Percentiles rank a stretch among this genome's conserved stretches.
Evolutionary conservation across 2,797 vertebrate species (phyloP).

Genomic region (Capromys pilorides): DNA sequence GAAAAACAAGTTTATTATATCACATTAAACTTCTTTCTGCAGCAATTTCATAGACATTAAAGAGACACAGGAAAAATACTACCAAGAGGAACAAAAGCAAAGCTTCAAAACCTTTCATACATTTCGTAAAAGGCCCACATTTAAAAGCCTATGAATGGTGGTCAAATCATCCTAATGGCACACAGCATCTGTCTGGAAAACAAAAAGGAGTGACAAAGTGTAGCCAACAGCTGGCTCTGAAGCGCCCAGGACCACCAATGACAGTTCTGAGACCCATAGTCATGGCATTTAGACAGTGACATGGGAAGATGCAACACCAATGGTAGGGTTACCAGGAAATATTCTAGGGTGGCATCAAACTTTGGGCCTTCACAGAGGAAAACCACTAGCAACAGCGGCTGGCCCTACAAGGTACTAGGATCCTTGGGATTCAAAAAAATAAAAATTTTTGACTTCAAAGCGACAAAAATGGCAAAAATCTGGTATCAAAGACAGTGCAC

Average conservation of each 20-base stretch:
- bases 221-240: neutral
- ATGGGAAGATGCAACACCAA: neutral
- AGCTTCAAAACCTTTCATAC: slow-evolving; percentile 12
- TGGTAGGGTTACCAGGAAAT: neutral
- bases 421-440: neutral
- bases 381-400: neutral
- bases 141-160: slow-evolving; percentile 18
- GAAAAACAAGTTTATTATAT: slow-evolving; percentile 72
- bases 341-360: neutral
- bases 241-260: neutral
- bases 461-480: neutral
- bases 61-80: slow-evolving; percentile 23
- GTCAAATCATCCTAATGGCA: neutral
- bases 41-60: slow-evolving; percentile 20
- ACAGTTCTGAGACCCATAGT: neutral
- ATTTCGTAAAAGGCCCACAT: slow-evolving; percentile 43
- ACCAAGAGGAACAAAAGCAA: neutral
- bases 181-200: slow-evolving; percentile 22
- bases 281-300: neutral
- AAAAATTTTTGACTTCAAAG: neutral
- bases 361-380: neutral
- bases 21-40: slow-evolving; percentile 57
- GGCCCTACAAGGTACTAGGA: neutral
- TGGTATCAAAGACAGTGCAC: neutral
- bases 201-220: neutral